A percentile compares a stretch with the other conserved stretches of the same genome.
Conservation (phyloP, 1,140 invertebrate species). For the Xylocopa sonorina region DNA sequence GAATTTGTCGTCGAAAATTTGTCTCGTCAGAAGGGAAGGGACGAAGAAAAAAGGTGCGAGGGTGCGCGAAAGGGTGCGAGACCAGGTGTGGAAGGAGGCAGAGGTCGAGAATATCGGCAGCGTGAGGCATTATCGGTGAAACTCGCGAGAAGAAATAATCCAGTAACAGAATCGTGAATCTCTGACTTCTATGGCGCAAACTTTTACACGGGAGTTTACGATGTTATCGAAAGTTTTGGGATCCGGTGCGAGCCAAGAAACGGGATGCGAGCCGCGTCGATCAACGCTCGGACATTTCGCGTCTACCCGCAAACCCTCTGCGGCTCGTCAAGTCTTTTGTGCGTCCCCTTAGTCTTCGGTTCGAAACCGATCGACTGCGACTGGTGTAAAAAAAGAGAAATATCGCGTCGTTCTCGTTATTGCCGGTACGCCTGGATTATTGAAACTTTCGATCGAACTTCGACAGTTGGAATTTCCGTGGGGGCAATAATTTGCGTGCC, state of each 20-base stretch:
- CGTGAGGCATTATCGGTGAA: conserved; percentile 48
- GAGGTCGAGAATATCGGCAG: conserved; percentile 39
- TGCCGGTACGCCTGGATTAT: background rate
- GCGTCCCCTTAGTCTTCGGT: background rate
- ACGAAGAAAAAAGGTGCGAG: background rate
- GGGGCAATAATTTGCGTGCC: background rate
- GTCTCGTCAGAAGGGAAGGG: background rate
- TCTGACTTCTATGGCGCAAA: conserved; percentile 53
- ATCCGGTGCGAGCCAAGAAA: conserved; percentile 40
- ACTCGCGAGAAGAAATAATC: conserved; percentile 62
- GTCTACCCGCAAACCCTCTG: background rate
- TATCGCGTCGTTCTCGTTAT: no score
- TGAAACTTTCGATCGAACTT: background rate
- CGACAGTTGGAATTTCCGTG: no score
- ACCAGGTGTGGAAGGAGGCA: conserved; percentile 2
- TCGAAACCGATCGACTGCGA: no score
- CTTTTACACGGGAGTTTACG: conserved; percentile 58
- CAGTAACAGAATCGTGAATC: conserved; percentile 62
- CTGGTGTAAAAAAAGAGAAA: no score
- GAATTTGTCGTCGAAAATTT: conserved; percentile 9
- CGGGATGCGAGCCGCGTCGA: conserved; percentile 58
- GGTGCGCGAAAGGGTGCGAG: background rate
- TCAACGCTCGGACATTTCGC: conserved; percentile 44
- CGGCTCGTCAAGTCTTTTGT: background rate
- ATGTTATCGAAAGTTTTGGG: conserved; percentile 60